Conservation (phyloP, 2,113 vertebrate species). For the Alosa alosa region DNA sequence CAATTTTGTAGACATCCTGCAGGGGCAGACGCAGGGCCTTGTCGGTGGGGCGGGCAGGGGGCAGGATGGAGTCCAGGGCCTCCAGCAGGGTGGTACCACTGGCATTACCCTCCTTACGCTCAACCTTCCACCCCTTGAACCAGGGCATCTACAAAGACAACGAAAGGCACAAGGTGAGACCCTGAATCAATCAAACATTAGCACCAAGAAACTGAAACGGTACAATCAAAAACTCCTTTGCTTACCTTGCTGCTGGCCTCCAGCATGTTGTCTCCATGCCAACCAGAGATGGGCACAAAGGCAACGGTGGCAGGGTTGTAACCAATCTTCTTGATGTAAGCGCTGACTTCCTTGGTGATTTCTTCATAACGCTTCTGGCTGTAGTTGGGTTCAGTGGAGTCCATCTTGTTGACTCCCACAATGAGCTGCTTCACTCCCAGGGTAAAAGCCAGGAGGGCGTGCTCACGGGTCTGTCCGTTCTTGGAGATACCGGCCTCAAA, state of each 20-base stretch:
- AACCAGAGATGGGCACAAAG: conserved; percentile 77
- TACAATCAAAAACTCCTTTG: background rate
- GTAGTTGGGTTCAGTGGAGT: conserved; percentile 77
- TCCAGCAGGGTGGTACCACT: conserved; percentile 68
- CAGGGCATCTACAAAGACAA: conserved; percentile 63
- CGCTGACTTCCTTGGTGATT: conserved; percentile 76
- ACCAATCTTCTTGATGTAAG: conserved; percentile 79
- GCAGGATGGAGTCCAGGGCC: conserved; percentile 72
- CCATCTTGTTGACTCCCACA: conserved; percentile 79
- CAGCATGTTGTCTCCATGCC: conserved; percentile 80
- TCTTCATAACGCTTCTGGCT: conserved; percentile 73
- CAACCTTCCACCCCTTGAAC: conserved; percentile 78
- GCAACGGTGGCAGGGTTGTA: conserved; percentile 73
- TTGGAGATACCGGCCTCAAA: conserved; percentile 66
- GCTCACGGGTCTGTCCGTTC: conserved; percentile 64
- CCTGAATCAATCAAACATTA: background rate
- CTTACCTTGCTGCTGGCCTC: conserved; percentile 68
- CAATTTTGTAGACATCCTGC: conserved; percentile 81
- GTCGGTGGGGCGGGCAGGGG: conserved; percentile 67
- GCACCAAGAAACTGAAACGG: background rate
- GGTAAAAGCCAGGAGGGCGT: conserved; percentile 62
- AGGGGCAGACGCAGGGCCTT: conserved; percentile 75
- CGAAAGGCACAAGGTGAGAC: background rate
- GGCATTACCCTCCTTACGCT: conserved; percentile 71
- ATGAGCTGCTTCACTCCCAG: conserved; percentile 74